Base-by-base conservation (phyloP, 2,797 vertebrate genomes). In the Sebastes trivittatus region DNA sequence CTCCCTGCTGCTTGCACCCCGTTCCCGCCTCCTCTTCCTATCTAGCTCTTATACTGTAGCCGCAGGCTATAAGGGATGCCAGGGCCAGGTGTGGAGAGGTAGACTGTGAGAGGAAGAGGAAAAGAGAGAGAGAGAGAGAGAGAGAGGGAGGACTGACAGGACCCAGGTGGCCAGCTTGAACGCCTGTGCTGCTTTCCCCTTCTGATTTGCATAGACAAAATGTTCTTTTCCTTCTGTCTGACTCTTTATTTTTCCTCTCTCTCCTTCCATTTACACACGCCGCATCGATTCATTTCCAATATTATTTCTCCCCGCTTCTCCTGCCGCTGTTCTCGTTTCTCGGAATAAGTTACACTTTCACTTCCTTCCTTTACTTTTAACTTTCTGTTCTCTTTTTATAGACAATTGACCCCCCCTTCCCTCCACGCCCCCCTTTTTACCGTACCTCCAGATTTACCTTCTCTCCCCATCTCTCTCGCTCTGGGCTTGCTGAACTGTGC, bases 131-230 rank as follows among this genome's bases (percentile, higher is more conserved):
- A 66, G 25, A 36, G 34, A 9, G 32, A 34, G 34, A 70, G 34
- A 65, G 79, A 78, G 78, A 74, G 10, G 34, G 32, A 84, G 60
- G 78, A 89, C 67, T 91, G 90, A 90, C 85, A 81, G 85, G 77
- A 76, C 90, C 89, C 94, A 93, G 92, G 90, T 94, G 92, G 90
- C 88, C 80, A 74, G 81, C 34, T 75, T 71, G 69, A 83, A 81
- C 18, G 71, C 80, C 74, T 61, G 69, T 86, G 83, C 81, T 77
- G 75, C 85, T 79, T 78, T 87, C 64, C 52, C 59, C 76, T 52
- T 69, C 83, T 86, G 83, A 92, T 93, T 94, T 91, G 89, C 88
- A 92, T 92, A 75, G 30, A 90, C 83, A 88, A 93, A 90, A 90
- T 86, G 75, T 18, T 79, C 84, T 81, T 87, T 74, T 4, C 68